These are phyloP conservation scores for Ammodytes marinus DNA, from an alignment of 2,113 vertebrate genomes.

Conservation along the genomic window DNA sequence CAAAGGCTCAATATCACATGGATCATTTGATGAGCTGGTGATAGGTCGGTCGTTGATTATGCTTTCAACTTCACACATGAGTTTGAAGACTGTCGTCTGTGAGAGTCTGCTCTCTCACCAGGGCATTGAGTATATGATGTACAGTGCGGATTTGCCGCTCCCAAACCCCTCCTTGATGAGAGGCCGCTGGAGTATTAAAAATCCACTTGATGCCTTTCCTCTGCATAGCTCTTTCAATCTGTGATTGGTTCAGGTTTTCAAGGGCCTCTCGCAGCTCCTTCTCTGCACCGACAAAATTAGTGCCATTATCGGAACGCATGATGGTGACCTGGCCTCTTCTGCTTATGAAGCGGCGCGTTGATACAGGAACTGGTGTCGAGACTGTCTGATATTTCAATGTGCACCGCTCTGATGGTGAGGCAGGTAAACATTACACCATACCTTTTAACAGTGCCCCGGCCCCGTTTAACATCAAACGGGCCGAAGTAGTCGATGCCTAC, in stretches of 20 bases:
- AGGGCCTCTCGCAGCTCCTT: background rate
- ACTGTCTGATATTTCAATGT: constrained; percentile 1
- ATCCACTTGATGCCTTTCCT: constrained; percentile 13
- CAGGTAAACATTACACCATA: constrained; percentile 2
- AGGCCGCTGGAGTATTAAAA: constrained; percentile 19
- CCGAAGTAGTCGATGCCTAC: constrained; percentile 12
- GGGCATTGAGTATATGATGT: no score
- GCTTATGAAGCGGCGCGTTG: background rate
- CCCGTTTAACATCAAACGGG: background rate
- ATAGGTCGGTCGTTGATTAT: no score
- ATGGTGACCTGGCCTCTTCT: constrained; percentile 2
- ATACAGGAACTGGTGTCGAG: constrained; percentile 25
- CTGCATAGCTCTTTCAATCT: background rate
- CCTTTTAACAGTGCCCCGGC: constrained; percentile 4
- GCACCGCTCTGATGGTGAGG: background rate
- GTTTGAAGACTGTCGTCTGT: no score
- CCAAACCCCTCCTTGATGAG: constrained; percentile 23
- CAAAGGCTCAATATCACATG: no score
- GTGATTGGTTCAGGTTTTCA: background rate
- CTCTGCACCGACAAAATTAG: constrained; percentile 4
- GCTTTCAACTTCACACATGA: no score
- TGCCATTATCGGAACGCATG: constrained; percentile 18
- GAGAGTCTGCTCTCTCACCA: no score
- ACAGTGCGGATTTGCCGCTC: background rate
- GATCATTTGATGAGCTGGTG: no score